Conservation (phyloP, 2,888 invertebrate species). For the Ophraella communa region DNA sequence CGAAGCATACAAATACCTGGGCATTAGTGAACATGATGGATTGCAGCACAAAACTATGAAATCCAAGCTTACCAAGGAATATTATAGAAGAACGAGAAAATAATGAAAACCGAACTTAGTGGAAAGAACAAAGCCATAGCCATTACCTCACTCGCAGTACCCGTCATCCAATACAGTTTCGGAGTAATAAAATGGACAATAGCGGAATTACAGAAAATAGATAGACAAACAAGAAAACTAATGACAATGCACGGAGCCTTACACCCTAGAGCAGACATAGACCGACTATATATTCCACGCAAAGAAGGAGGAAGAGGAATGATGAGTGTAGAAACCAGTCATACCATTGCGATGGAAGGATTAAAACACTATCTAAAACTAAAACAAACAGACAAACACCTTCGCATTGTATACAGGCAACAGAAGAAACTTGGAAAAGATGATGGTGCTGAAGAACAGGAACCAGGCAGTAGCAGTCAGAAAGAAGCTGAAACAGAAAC, state of each 20-base stretch:
- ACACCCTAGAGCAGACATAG: conserved; percentile 18
- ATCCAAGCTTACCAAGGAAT: background rate
- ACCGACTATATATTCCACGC: conserved; percentile 11
- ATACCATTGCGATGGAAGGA: background rate
- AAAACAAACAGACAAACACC: background rate
- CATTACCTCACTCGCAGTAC: background rate
- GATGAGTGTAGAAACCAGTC: too few relatives aligned
- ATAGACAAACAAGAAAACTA: conserved; percentile 1
- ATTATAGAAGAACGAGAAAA: background rate
- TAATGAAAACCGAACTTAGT: background rate
- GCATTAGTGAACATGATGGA: too few relatives aligned
- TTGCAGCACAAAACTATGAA: background rate
- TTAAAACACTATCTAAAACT: too few relatives aligned
- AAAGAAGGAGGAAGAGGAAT: conserved; percentile 19
- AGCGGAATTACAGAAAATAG: background rate
- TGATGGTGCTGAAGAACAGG: background rate
- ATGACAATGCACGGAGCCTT: background rate
- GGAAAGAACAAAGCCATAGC: background rate
- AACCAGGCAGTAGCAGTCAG: too few relatives aligned
- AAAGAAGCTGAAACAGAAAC: too few relatives aligned
- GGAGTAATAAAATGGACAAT: background rate
- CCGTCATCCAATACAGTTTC: conserved; percentile 4
- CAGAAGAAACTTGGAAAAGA: background rate
- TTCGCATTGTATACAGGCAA: background rate
- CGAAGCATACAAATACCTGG: background rate